phyloP scores from a whole-genome alignment of 2,888 invertebrate species.

The Sphecodes monilicornis region DNA sequence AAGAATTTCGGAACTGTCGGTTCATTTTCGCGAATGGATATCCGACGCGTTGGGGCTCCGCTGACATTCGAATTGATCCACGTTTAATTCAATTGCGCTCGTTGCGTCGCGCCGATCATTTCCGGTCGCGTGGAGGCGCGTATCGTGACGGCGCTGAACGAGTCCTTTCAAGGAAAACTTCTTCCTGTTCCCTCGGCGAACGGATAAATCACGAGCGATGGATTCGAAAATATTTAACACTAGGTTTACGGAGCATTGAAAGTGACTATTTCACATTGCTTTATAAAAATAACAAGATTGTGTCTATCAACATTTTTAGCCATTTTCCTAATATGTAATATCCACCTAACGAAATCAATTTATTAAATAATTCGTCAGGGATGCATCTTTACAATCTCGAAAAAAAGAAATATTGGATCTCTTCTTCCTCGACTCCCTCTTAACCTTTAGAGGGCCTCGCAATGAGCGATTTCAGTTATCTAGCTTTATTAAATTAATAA shows the following conservation, averaged over 20 bases:
- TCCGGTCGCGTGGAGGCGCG: slow-evolving; percentile 3
- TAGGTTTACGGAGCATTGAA: not conserved
- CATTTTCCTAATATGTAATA: too few relatives aligned
- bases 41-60: not conserved
- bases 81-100: slow-evolving; percentile 10
- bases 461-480: too few relatives aligned
- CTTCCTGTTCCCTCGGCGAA: not conserved
- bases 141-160: not conserved
- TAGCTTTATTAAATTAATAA: too few relatives aligned
- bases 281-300: not conserved
- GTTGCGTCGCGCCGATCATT: not conserved
- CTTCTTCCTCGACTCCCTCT: too few relatives aligned
- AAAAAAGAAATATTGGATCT: too few relatives aligned
- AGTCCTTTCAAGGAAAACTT: not conserved
- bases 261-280: not conserved
- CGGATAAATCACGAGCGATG: not conserved
- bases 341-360: too few relatives aligned
- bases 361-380: too few relatives aligned
- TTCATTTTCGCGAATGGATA: slow-evolving; percentile 3
- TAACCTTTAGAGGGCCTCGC: too few relatives aligned
- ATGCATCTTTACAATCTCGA: too few relatives aligned
- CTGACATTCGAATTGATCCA: slow-evolving; percentile 12
- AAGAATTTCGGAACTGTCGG: not conserved
- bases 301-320: not conserved
- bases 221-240: not conserved